Percentiles rank a stretch among this genome's conserved stretches.
phyloP scores from a whole-genome alignment of 2,888 invertebrate species.

The Thyatira batis region DNA sequence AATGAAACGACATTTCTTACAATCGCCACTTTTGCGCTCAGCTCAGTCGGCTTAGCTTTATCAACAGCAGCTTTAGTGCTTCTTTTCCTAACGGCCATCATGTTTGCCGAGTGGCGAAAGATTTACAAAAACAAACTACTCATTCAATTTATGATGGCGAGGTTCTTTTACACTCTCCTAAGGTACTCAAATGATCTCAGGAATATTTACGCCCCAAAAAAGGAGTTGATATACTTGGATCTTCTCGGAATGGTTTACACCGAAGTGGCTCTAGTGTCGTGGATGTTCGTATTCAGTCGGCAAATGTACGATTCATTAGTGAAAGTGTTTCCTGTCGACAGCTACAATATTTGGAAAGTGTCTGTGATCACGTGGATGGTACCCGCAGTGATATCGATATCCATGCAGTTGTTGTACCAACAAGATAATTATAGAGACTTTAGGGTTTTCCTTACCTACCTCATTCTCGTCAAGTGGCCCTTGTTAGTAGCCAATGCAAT shows the following conservation, averaged over 20 bases:
- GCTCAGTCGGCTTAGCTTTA: constrained; percentile 54
- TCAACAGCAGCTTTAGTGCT: constrained; percentile 49
- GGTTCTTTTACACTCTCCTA: constrained; percentile 53
- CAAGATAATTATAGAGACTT: constrained; percentile 20
- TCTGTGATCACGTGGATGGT: constrained; percentile 53
- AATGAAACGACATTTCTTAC: constrained; percentile 29
- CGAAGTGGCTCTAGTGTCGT: constrained; percentile 54
- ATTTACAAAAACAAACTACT: constrained; percentile 67
- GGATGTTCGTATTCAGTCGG: constrained; percentile 69
- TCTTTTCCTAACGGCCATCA: constrained; percentile 53
- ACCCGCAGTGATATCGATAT: constrained; percentile 37
- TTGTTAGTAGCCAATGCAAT: constrained; percentile 53
- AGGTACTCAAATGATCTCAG: constrained; percentile 47
- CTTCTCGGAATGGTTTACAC: constrained; percentile 46
- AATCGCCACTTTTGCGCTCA: constrained; percentile 37
- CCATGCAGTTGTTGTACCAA: constrained; percentile 25
- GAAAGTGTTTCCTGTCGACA: constrained; percentile 48
- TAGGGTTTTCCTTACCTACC: constrained; percentile 36
- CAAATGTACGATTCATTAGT: constrained; percentile 65
- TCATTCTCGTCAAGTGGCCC: constrained; percentile 63
- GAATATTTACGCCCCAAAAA: neutral
- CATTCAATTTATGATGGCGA: constrained; percentile 63
- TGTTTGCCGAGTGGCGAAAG: constrained; percentile 65
- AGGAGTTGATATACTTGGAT: constrained; percentile 30
- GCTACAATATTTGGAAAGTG: constrained; percentile 42